These are phyloP conservation scores for Agrochola macilenta DNA, from an alignment of 2,888 invertebrate genomes.

Conservation along the genomic window DNA sequence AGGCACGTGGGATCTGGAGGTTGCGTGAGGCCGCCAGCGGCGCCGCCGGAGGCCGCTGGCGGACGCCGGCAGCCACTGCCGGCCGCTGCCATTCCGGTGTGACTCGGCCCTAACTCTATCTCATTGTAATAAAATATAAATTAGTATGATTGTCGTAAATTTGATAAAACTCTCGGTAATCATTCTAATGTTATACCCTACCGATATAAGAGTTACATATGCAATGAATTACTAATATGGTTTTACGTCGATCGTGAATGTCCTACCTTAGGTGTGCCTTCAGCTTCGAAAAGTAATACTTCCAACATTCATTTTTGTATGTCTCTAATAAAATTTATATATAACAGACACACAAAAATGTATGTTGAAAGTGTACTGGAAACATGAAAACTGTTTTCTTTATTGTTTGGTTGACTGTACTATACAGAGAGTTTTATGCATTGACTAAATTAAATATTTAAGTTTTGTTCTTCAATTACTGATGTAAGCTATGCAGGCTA, in stretches of 20 bases:
- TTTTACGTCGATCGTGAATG: neutral
- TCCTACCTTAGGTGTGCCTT: neutral
- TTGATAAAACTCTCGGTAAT: neutral
- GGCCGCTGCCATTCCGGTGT: too few species aligned
- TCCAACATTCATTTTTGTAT: neutral
- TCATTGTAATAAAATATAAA: too few species aligned
- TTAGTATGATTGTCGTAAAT: neutral
- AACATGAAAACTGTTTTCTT: neutral
- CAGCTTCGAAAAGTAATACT: neutral
- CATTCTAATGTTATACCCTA: neutral
- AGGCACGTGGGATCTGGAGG: too few species aligned
- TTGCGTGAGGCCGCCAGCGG: too few species aligned
- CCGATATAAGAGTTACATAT: neutral
- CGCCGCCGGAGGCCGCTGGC: too few species aligned
- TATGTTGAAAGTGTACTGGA: neutral
- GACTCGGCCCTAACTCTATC: too few species aligned
- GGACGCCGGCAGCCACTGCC: too few species aligned
- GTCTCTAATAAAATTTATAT: neutral
- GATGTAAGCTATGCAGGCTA: neutral
- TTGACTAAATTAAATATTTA: neutral
- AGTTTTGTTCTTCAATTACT: slow-evolving; percentile 1
- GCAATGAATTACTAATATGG: neutral
- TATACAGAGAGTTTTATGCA: neutral
- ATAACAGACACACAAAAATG: neutral
- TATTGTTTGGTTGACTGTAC: neutral